Percentiles rank a stretch among this genome's conserved stretches.
Conservation (phyloP, 2,888 invertebrate genomes). For the Tuberolachnus salignus region DNA sequence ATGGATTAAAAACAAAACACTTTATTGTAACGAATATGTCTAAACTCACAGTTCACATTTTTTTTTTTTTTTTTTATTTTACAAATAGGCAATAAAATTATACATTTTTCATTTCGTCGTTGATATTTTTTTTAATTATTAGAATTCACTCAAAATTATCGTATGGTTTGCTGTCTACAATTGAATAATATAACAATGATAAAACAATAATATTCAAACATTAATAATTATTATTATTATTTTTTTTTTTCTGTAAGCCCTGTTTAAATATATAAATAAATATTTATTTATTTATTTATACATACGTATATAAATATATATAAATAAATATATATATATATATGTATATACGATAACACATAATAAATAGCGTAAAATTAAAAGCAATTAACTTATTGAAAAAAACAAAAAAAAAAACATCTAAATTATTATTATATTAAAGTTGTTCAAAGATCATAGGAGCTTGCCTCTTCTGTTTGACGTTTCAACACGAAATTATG, state of each 20-base stretch:
- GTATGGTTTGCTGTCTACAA: slow-evolving; percentile 22
- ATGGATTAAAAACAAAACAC: slow-evolving; percentile 21
- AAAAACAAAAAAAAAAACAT: neutral
- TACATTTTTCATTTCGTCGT: slow-evolving; percentile 34
- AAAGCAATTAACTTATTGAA: neutral
- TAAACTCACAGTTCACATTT: slow-evolving; percentile 23
- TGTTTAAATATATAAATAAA: too few species aligned
- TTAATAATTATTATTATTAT: neutral
- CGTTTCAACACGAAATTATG: slow-evolving; percentile 74
- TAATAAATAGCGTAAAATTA: too few species aligned
- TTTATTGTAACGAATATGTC: slow-evolving; percentile 29
- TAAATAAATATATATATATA: too few species aligned
- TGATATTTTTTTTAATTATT: slow-evolving; percentile 22
- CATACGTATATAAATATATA: too few species aligned
- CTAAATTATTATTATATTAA: neutral
- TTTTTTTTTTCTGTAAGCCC: too few species aligned
- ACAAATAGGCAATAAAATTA: slow-evolving; percentile 25
- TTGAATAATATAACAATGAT: slow-evolving; percentile 24
- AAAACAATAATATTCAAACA: neutral
- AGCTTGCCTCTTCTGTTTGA: slow-evolving; percentile 62
- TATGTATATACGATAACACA: too few species aligned
- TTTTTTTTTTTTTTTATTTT: too few species aligned
- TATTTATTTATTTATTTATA: too few species aligned
- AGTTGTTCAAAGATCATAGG: slow-evolving; percentile 59
- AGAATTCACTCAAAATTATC: slow-evolving; percentile 30